Evolutionary conservation across 2,797 vertebrate species (phyloP), one percentile per base, ranked within the genome.

Genomic region (Enteromius treurensis): DNA sequence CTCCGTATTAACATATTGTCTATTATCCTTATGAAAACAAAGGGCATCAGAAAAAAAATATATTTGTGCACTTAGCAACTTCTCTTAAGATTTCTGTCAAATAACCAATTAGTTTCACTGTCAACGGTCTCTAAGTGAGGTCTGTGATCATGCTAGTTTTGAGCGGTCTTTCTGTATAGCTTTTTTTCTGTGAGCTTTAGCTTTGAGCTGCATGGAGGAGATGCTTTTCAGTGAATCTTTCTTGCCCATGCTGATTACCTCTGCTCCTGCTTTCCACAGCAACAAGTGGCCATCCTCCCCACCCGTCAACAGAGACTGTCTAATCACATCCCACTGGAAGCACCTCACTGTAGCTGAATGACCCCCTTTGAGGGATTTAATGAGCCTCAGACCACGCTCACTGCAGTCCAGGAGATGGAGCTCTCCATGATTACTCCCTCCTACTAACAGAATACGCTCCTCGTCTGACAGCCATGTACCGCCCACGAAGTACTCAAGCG

Each of bases 281-380:
- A 99, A 90, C 89, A 99, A 91, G 90, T 96, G 96, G 23, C 95
- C 96, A 45, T 99, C 98, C 91, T 99, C 98, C 11, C 97, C 98
- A 0, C 96, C 97, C 0, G 96, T 99, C 88, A 98, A 77, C 87
- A 99, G 89, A 62, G 93, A 92, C 68, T 91, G 92, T n/a, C 88
- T 91, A 0, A 64, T 80, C 0, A 60, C n/a, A 80, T 95, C 93
- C 97, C 97, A 99, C 89, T 86, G 92, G 90, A 97, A 98, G 80
- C 96, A 97, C 82, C 97, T 96, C n/a, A 98, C 94, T 0, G 90
- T 94, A 49, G 96, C 90, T 0, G 93, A 78, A 86, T 99, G 98
- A 0, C 97, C 97, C 0, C 92, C 94, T 0, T 77, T 15, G 14
- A 97, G 92, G 71, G 90, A 95, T 74, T 92, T 91, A 86, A 96